Conservation (phyloP, 2,888 invertebrate species). For the Caprella mutica region DNA sequence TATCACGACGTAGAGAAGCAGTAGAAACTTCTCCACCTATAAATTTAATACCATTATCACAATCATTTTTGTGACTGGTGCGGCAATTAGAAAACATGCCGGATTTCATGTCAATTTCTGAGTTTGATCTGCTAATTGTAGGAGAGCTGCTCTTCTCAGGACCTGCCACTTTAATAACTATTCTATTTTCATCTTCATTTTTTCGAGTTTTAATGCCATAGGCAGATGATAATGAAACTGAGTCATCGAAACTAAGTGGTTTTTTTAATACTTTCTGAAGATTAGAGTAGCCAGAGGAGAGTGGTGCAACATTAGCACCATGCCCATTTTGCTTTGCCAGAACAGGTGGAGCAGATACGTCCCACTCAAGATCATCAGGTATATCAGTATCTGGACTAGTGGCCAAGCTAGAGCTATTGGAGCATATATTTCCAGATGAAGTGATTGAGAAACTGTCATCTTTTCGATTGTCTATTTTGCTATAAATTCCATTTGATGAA, state of each 20-base stretch:
- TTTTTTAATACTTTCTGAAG: no score
- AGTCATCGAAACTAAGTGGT: no score
- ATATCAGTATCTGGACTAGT: constrained; percentile 33
- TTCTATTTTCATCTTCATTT: constrained; percentile 58
- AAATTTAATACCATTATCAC: no score
- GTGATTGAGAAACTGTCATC: constrained; percentile 27
- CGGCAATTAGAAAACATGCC: background rate
- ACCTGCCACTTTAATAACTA: constrained; percentile 69
- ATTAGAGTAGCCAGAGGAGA: no score
- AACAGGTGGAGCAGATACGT: constrained; percentile 28
- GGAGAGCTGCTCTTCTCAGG: constrained; percentile 36
- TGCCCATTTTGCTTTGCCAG: constrained; percentile 5
- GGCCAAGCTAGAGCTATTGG: constrained; percentile 29
- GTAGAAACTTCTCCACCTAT: constrained; percentile 1
- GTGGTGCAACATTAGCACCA: constrained; percentile 5
- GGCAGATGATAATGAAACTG: no score
- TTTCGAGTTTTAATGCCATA: no score
- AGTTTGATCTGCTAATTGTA: background rate
- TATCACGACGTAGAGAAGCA: background rate
- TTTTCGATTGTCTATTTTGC: constrained; percentile 29
- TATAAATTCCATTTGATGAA: constrained; percentile 30
- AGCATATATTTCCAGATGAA: constrained; percentile 23
- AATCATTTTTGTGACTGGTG: no score
- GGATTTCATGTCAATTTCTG: background rate
- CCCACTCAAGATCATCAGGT: constrained; percentile 34